Evolutionary conservation across 1,140 invertebrate genomes (phyloP), one percentile per base, ranked within the genome.

Genomic region (Hetaerina americana): DNA sequence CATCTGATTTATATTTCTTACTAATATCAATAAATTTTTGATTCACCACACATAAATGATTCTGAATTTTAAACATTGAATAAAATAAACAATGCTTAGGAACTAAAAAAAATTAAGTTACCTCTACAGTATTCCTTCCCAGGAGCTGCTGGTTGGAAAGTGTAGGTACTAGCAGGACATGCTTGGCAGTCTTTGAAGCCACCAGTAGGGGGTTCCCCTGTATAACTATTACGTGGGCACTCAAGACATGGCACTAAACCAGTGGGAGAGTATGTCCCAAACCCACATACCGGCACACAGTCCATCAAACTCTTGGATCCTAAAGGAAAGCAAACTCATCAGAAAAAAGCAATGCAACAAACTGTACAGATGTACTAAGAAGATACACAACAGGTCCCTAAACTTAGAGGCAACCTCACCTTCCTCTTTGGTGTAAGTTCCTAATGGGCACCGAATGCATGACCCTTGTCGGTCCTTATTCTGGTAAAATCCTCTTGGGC

Each of bases 121-220:
- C 85, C 87, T 83, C 94, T 88, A 81, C 97, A 99, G 72, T 87
- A 83, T 74, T 95, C 91, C 78, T 88, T 89, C 66, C 89, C 88
- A 31, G 90, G 87, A 10, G 96, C 93, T 6, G 95, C 90, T 18
- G 95, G 93, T 80, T 96, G 93, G 78, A 95, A 96, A 0, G 95
- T 97, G 77, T 90, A 96, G 0, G 90, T 94, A 73, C 92, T 92
- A 0, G 93, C 87, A 6, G 95, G 93, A 81, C 96, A 98, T 8
- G 91, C 88, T 79, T 94, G 91, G 77, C 96, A 98, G 78, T 97
- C 93, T 79, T 95, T 97, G 80, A 92, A 97, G 22, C 96, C 96
- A 71, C 92, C 93, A 0, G 89, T 86, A 26, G 94, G 93, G 28
- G 95, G 95, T 77, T 93, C 89, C 6, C 89, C 87, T 12, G 92